These are phyloP conservation scores for Epinotia nisella DNA, from an alignment of 2,888 invertebrate species.

Conservation along the genomic window DNA sequence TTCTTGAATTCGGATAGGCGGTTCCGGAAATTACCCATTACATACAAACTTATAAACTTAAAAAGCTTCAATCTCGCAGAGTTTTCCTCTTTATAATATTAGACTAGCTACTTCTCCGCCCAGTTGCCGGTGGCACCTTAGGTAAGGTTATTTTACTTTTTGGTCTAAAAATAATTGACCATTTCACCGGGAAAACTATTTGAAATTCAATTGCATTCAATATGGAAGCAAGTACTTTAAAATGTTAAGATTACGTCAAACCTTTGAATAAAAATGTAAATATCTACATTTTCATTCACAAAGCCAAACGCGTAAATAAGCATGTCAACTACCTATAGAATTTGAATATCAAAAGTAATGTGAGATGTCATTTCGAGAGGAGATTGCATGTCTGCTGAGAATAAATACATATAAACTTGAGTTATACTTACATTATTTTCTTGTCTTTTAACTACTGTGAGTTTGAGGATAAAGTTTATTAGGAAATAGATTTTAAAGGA, in stretches of 20 bases:
- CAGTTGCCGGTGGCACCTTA: too few species aligned
- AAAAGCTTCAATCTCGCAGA: too few species aligned
- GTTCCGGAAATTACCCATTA: too few species aligned
- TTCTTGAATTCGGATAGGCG: too few species aligned
- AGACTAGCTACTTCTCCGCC: too few species aligned
- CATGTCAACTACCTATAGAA: conserved; percentile 56
- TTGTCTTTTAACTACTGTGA: not conserved
- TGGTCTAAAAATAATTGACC: not conserved
- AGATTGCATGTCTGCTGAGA: conserved; percentile 25
- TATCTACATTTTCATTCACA: conserved; percentile 56
- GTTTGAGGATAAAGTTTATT: not conserved
- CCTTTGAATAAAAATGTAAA: too few species aligned
- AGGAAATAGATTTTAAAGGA: not conserved
- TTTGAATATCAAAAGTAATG: conserved; percentile 50
- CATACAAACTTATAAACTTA: too few species aligned
- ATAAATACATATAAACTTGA: not conserved
- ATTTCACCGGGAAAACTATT: not conserved
- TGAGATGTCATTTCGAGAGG: conserved; percentile 13
- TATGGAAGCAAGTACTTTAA: not conserved
- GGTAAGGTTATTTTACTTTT: too few species aligned
- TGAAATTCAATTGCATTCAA: not conserved
- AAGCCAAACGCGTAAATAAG: conserved; percentile 45
- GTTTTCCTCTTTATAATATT: too few species aligned
- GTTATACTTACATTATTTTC: not conserved
- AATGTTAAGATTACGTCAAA: not conserved